Evolutionary conservation across 2,888 invertebrate species (phyloP).

Genomic region (Ornithoptera alexandrae): DNA sequence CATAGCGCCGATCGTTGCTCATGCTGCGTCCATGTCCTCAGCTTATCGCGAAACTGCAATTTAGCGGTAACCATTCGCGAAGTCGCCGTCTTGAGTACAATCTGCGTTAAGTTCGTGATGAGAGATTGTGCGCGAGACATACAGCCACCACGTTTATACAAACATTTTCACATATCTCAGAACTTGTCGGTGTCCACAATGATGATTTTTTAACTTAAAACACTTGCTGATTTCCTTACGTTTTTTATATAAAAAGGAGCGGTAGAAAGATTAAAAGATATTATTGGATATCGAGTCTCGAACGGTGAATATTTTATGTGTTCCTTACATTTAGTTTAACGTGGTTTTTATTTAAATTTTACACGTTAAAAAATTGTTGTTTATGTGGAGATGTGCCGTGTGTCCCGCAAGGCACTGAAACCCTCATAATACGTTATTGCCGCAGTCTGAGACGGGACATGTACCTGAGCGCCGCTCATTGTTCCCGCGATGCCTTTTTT

Average conservation of each 20-base stretch:
- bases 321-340: too few relatives aligned
- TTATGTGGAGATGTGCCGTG: slow-evolving; percentile 17
- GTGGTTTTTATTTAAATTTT: too few relatives aligned
- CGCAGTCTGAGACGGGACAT: slow-evolving; percentile 50
- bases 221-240: too few relatives aligned
- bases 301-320: too few relatives aligned
- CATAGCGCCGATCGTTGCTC: slow-evolving; percentile 13
- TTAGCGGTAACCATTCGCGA: slow-evolving; percentile 39
- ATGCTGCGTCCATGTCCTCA: slow-evolving; percentile 23
- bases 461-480: slow-evolving; percentile 53
- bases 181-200: neutral
- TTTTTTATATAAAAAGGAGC: too few relatives aligned
- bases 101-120: slow-evolving; percentile 45
- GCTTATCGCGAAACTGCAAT: slow-evolving; percentile 34
- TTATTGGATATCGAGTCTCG: too few relatives aligned
- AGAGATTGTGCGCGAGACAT: slow-evolving; percentile 38
- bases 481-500: slow-evolving; percentile 58
- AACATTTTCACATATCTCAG: neutral
- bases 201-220: neutral
- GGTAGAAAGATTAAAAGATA: too few relatives aligned
- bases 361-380: neutral
- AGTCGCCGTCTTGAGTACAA: slow-evolving; percentile 39
- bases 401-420: slow-evolving; percentile 30
- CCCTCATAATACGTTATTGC: slow-evolving; percentile 49
- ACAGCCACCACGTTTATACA: slow-evolving; percentile 27